Evolutionary conservation across 2,888 invertebrate species (phyloP).

Genomic region (Drosophila demipolita): DNA sequence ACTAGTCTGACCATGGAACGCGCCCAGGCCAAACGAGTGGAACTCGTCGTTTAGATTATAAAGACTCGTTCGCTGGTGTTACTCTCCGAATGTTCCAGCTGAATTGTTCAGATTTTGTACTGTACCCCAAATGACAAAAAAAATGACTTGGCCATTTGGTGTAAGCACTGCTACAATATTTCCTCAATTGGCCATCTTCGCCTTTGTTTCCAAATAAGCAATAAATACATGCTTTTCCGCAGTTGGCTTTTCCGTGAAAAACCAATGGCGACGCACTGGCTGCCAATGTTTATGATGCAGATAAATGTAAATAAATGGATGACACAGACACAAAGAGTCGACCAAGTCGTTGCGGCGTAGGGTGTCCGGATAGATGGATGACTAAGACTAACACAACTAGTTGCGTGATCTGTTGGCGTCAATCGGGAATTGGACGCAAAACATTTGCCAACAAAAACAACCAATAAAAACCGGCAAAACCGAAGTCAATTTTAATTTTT

Average conservation of each 20-base stretch:
- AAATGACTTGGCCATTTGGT: slow-evolving; percentile 11
- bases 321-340: slow-evolving; percentile 49
- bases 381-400: slow-evolving; percentile 48
- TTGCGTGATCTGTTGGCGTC: slow-evolving; percentile 27
- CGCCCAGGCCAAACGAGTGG: slow-evolving; percentile 8
- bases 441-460: slow-evolving; percentile 57
- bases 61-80: slow-evolving; percentile 1
- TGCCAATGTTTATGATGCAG: slow-evolving; percentile 57
- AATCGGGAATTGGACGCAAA: slow-evolving; percentile 42
- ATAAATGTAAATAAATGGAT: slow-evolving; percentile 68
- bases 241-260: slow-evolving; percentile 38
- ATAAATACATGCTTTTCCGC: slow-evolving; percentile 58
- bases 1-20: slow-evolving; percentile 16
- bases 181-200: slow-evolving; percentile 47
- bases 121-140: not conserved
- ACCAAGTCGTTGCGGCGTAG: not conserved
- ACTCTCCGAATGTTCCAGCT: slow-evolving; percentile 9
- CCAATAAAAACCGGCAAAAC: slow-evolving; percentile 28
- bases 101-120: not conserved
- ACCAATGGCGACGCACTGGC: slow-evolving; percentile 47
- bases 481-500: slow-evolving; percentile 4
- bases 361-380: slow-evolving; percentile 46
- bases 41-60: slow-evolving; percentile 14
- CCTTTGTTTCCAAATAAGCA: slow-evolving; percentile 44
- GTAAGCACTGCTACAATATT: slow-evolving; percentile 25